A percentile compares a stretch with the other conserved stretches of the same genome.
Evolutionary conservation across 2,888 invertebrate genomes (phyloP).

Genomic region (Mythimna impura): DNA sequence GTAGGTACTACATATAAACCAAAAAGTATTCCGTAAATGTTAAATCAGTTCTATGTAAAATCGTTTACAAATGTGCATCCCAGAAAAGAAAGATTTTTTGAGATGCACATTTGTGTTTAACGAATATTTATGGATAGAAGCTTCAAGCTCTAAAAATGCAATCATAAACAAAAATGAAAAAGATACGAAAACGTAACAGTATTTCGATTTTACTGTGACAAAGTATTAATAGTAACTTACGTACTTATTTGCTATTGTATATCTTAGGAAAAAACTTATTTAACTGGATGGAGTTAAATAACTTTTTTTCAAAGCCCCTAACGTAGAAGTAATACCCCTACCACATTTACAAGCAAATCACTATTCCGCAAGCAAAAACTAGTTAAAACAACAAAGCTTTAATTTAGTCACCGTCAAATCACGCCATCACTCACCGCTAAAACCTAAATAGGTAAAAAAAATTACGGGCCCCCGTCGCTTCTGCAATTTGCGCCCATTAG

Average conservation of each 20-base stretch:
- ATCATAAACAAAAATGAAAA: no score
- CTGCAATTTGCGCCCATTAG: constrained; percentile 41
- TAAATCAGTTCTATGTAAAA: no score
- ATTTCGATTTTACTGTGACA: neutral
- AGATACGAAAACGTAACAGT: neutral
- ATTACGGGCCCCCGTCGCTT: constrained; percentile 38
- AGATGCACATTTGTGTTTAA: neutral
- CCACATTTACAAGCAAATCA: no score
- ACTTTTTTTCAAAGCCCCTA: neutral
- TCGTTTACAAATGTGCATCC: no score
- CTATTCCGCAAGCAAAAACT: neutral
- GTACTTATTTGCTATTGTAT: no score
- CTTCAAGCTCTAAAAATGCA: neutral
- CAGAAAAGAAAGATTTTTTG: no score
- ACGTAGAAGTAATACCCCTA: neutral
- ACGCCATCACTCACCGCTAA: constrained; percentile 40
- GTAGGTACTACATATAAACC: neutral
- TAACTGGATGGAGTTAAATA: no score
- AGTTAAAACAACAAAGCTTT: constrained; percentile 30
- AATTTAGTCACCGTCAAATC: constrained; percentile 37
- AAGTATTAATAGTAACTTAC: no score
- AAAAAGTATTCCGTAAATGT: no score
- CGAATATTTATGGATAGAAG: neutral
- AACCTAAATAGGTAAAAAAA: constrained; percentile 48
- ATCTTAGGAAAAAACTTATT: no score